Conservation (phyloP, 2,113 vertebrate species). For the Takifugu flavidus region DNA sequence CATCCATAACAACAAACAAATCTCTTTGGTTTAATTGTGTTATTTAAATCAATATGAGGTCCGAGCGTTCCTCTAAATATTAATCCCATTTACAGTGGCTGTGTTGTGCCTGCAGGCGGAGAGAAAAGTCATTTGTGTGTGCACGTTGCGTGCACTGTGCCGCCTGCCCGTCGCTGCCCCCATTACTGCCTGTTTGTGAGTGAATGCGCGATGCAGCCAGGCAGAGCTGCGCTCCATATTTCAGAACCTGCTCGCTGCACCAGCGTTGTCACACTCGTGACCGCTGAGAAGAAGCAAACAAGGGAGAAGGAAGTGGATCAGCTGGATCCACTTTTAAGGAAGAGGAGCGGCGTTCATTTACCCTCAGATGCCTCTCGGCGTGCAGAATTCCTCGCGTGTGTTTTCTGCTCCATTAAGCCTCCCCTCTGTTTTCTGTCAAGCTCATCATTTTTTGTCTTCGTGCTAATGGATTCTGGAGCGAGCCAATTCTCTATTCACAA, state of each 20-base stretch:
- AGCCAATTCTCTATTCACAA: conserved; percentile 62
- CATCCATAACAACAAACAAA: not conserved
- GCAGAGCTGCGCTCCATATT: conserved; percentile 24
- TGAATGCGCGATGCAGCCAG: conserved; percentile 19
- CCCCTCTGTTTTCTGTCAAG: conserved; percentile 36
- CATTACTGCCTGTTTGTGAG: not conserved
- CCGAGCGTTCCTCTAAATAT: not conserved
- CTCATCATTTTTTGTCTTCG: conserved; percentile 62
- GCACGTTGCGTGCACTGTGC: not conserved
- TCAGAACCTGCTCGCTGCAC: conserved; percentile 18
- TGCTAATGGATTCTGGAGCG: conserved; percentile 50
- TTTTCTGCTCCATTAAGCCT: conserved; percentile 60
- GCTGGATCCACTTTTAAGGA: conserved; percentile 21
- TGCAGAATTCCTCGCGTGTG: conserved; percentile 24
- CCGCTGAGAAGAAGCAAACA: conserved; percentile 26
- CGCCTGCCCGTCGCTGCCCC: not conserved
- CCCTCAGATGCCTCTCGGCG: conserved; percentile 40
- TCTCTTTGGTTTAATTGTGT: not conserved
- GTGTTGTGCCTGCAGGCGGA: conserved; percentile 2
- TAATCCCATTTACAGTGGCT: conserved; percentile 16
- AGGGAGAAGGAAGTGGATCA: conserved; percentile 30
- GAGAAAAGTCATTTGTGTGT: conserved; percentile 5
- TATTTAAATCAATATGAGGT: not conserved
- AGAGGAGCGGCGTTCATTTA: conserved; percentile 53
- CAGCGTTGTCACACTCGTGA: conserved; percentile 17